These are phyloP conservation scores for Porites divaricata DNA, from an alignment of 92 coral and sea anemone genomes.

Conservation along the genomic window DNA sequence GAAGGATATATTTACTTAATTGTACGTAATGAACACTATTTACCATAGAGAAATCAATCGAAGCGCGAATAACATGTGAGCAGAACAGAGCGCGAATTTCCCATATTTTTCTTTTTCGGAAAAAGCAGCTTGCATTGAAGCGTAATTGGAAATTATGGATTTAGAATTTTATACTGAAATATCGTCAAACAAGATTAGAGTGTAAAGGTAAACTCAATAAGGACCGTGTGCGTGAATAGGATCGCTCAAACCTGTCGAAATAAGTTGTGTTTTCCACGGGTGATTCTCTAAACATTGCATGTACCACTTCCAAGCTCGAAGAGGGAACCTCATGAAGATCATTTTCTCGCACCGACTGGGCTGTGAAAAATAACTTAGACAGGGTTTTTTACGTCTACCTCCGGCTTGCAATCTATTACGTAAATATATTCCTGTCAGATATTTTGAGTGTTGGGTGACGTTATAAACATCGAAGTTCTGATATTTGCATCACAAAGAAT, in stretches of 20 bases:
- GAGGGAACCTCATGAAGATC: constrained; percentile 9
- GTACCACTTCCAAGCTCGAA: constrained; percentile 54
- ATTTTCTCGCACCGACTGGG: neutral
- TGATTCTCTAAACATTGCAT: constrained; percentile 48
- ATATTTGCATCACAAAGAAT: constrained; percentile 11
- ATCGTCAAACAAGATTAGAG: too few relatives aligned
- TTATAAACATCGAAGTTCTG: neutral
- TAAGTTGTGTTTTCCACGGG: constrained; percentile 78
- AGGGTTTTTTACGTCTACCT: neutral
- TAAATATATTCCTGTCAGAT: too few relatives aligned
- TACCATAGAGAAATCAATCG: too few relatives aligned
- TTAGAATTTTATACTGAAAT: too few relatives aligned
- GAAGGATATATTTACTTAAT: too few relatives aligned
- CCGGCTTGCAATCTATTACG: neutral
- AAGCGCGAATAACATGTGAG: too few relatives aligned
- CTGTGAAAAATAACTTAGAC: neutral
- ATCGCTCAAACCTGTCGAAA: constrained; percentile 55
- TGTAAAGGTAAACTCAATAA: too few relatives aligned
- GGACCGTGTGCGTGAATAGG: neutral
- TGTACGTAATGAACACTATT: too few relatives aligned
- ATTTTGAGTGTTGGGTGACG: neutral
- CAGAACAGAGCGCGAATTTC: too few relatives aligned
- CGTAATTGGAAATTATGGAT: too few relatives aligned
- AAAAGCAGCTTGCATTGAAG: too few relatives aligned
- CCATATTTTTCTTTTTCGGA: too few relatives aligned